These are phyloP conservation scores for Chionodraco myersi DNA, from an alignment of 2,113 vertebrate species.

Conservation along the genomic window DNA sequence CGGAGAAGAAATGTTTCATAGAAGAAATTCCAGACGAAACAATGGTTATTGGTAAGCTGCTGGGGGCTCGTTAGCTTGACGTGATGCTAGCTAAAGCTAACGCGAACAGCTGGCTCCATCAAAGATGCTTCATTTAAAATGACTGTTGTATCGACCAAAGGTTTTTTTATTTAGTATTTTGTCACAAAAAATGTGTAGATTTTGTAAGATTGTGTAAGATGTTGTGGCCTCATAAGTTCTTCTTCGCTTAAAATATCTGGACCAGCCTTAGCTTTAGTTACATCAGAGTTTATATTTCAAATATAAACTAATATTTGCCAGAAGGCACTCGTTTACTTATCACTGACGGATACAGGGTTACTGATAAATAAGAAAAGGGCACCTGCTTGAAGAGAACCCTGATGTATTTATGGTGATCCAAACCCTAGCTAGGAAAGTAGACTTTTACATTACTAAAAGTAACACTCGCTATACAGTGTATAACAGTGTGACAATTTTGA, in stretches of 20 bases:
- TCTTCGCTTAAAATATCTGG: background rate
- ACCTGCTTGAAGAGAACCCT: too few relatives aligned
- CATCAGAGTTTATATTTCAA: background rate
- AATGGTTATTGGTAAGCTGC: conserved; percentile 92
- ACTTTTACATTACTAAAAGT: too few relatives aligned
- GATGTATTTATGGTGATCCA: background rate
- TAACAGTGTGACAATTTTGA: background rate
- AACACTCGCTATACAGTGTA: too few relatives aligned
- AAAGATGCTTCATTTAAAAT: background rate
- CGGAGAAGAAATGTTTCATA: conserved; percentile 95
- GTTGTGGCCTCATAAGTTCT: background rate
- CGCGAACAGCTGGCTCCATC: conserved; percentile 41
- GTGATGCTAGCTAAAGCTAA: conserved; percentile 29
- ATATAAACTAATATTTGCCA: too few relatives aligned
- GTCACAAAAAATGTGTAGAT: too few relatives aligned
- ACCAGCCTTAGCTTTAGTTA: background rate
- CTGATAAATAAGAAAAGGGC: too few relatives aligned
- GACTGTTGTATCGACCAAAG: background rate
- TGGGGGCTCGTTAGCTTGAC: conserved; percentile 7
- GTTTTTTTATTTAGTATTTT: background rate
- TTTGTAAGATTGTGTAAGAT: too few relatives aligned
- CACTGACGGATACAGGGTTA: background rate
- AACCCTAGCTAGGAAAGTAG: too few relatives aligned
- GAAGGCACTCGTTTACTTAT: background rate
- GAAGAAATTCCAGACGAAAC: conserved; percentile 96